These are phyloP conservation scores for Montifringilla adamsi DNA, from an alignment of 2,113 vertebrate species.

Conservation along the genomic window DNA sequence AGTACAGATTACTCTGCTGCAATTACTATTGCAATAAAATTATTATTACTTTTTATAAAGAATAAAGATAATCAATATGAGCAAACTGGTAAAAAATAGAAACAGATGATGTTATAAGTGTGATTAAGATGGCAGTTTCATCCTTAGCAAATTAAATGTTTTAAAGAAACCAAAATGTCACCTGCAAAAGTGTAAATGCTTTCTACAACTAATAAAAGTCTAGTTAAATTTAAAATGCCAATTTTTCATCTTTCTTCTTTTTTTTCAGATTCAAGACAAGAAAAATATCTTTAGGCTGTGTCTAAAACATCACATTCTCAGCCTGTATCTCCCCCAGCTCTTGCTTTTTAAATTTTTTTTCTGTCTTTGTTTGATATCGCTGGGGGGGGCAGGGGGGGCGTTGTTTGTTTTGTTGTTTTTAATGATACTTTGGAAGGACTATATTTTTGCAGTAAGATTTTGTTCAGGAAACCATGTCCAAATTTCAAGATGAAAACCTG, in stretches of 20 bases:
- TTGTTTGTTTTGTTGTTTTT: background rate
- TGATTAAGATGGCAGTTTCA: background rate
- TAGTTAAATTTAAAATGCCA: background rate
- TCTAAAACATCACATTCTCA: background rate
- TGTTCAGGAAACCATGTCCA: background rate
- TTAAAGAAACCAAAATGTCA: background rate
- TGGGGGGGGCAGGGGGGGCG: rapidly evolving
- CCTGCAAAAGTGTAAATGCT: background rate
- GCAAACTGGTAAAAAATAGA: background rate
- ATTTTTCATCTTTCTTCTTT: background rate
- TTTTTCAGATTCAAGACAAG: background rate
- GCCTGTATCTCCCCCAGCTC: background rate
- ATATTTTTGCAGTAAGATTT: background rate
- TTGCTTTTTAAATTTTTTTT: rapidly evolving
- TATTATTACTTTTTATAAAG: background rate
- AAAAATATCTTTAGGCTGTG: background rate
- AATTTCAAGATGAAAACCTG: background rate
- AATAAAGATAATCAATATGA: background rate
- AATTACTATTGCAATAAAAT: background rate
- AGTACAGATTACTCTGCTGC: background rate
- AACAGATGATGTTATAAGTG: background rate
- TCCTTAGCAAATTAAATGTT: background rate
- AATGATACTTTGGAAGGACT: background rate
- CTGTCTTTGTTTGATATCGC: background rate
- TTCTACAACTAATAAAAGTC: background rate